Base-by-base conservation (phyloP, 2,888 invertebrate genomes). In the Priocnemis perturbator region DNA sequence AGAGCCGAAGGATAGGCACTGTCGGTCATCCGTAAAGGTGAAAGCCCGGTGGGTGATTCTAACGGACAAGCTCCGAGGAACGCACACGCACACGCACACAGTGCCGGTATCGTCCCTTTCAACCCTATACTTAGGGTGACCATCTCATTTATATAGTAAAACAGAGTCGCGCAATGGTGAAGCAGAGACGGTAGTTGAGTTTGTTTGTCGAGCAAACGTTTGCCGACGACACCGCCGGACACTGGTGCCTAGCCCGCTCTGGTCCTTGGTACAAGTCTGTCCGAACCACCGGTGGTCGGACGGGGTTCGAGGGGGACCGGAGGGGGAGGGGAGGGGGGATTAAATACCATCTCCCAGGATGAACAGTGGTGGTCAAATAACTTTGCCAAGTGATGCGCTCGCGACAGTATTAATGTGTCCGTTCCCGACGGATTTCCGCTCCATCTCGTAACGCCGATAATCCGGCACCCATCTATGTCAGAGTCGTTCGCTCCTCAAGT, bases 121-220 rank as follows among this genome's bases (percentile, higher is more conserved):
- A 78, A 76, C 81, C 78, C 77, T 74, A 76, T 84, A 81, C 83
- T 84, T 83, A 80, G 81, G 76, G 74, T 77, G 81, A 83, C 84
- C 83, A 79, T 86, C 86, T 85, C 85, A 84, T 85, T 86, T 85
- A 83, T 83, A 83, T 77, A 83, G 79, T 83, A 83, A 85, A 87
- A 87, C 81, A 81, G 80, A 84, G 80, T 78, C 79, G 80, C 78
- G 77, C 77, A 80, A 81, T 73, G 74, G 82, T 73, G 81, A 67
- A 78, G 79, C 77, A 71, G 76, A 67, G 76, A 73, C 73, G 82
- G 74, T 80, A 84, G 86, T 83, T 78, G 83, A 87, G 86, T 87
- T 88, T 89, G 88, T 89, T 89, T 89, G 87, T 84, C 85, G 85
- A 86, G 88, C 84, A 89, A 89, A 89, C 88, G 89, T 89, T 89